Percentiles rank a stretch among this genome's conserved stretches.
These are phyloP conservation scores for Ceraclea dissimilis DNA, from an alignment of 2,888 invertebrate genomes.

Conservation along the genomic window DNA sequence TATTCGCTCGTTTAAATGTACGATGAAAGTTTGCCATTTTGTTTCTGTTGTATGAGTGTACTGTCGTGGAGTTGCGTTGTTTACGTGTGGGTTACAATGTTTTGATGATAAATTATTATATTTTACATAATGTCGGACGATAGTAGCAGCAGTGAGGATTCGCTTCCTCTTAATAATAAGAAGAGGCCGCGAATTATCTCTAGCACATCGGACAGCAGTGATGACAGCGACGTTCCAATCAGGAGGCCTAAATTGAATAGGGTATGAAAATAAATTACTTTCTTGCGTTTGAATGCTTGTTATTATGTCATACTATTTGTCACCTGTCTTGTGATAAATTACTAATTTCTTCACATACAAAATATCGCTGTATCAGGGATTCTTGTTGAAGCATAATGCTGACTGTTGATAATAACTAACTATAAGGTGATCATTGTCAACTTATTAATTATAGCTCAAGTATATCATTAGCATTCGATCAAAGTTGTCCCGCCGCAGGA, in stretches of 20 bases:
- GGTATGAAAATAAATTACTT: not conserved
- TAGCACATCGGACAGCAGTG: conserved; percentile 8
- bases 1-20: not conserved
- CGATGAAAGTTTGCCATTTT: conserved; percentile 18
- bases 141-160: conserved; percentile 12
- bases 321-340: no score
- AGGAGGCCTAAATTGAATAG: conserved; percentile 11
- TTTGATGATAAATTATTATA: not conserved
- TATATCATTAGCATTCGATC: no score
- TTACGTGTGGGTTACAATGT: conserved; percentile 2
- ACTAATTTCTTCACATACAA: no score
- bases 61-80: not conserved
- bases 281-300: no score
- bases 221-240: conserved; percentile 14
- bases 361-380: no score
- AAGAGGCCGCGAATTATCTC: conserved; percentile 12
- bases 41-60: conserved; percentile 6
- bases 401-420: no score
- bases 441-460: no score
- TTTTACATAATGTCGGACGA: conserved; percentile 16
- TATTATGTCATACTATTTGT: no score
- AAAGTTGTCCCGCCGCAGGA: no score
- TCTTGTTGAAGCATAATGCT: no score
- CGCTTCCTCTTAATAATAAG: conserved; percentile 7
- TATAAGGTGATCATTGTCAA: no score